Conservation (phyloP, 2,888 invertebrate genomes). For the Amphipyra berbera region DNA sequence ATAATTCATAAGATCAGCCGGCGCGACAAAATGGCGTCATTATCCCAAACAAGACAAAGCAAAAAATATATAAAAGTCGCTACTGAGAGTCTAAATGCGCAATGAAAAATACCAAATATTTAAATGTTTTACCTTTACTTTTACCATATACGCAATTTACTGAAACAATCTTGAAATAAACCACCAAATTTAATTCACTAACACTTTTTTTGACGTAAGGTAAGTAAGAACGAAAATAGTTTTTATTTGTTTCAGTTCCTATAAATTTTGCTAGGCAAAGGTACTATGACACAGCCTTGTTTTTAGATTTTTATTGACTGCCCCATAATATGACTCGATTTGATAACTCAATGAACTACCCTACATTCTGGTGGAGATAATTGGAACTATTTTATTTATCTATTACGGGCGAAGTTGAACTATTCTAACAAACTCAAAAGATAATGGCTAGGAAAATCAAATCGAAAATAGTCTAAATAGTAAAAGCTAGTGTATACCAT, state of each 20-base stretch:
- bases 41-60: constrained; percentile 82
- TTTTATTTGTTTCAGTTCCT: constrained; percentile 59
- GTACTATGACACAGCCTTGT: constrained; percentile 47
- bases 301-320: constrained; percentile 17
- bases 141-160: constrained; percentile 73
- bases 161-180: constrained; percentile 74
- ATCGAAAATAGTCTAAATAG: no score
- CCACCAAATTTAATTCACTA: constrained; percentile 80
- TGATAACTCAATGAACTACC: no score
- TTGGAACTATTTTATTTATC: no score
- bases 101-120: constrained; percentile 29
- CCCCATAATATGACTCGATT: neutral
- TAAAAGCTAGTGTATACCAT: no score
- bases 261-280: constrained; percentile 53
- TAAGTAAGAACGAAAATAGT: constrained; percentile 72
- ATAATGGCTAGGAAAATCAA: no score
- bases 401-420: no score
- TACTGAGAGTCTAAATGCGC: constrained; percentile 3
- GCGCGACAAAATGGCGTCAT: constrained; percentile 90
- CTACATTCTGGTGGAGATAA: no score
- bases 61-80: constrained; percentile 57
- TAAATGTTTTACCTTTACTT: constrained; percentile 68
- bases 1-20: constrained; percentile 86
- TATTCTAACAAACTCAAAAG: no score
- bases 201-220: constrained; percentile 84